Conservation (phyloP, 2,888 invertebrate genomes). For the Trichopria drosophilae region DNA sequence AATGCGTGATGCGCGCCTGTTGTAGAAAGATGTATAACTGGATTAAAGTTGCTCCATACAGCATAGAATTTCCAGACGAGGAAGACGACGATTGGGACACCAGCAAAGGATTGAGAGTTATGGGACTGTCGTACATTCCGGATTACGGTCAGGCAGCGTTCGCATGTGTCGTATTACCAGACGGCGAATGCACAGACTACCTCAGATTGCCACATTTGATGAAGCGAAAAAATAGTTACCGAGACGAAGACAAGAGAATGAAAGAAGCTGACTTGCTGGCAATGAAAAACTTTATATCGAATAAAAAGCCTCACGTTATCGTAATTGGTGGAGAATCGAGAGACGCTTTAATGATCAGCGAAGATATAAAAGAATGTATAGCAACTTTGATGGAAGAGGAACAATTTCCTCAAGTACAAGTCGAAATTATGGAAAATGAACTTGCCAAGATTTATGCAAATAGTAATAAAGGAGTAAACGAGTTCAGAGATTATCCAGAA, state of each 20-base stretch:
- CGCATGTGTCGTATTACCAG: conserved; percentile 81
- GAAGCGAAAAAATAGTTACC: conserved; percentile 76
- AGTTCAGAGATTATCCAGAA: conserved; percentile 92
- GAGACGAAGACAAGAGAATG: conserved; percentile 68
- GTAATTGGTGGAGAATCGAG: conserved; percentile 89
- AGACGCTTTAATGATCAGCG: conserved; percentile 79
- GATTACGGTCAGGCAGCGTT: conserved; percentile 85
- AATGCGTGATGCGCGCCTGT: conserved; percentile 80
- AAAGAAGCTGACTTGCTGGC: conserved; percentile 71
- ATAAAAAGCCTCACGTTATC: conserved; percentile 92
- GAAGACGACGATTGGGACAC: conserved; percentile 93
- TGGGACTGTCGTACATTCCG: conserved; percentile 87
- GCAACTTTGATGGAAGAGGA: conserved; percentile 78
- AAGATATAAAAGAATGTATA: conserved; percentile 76
- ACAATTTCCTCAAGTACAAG: conserved; percentile 82
- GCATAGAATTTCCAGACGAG: conserved; percentile 73
- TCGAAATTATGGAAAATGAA: conserved; percentile 93
- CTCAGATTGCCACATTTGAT: conserved; percentile 84
- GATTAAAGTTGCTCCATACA: conserved; percentile 87
- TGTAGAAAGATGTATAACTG: conserved; percentile 86
- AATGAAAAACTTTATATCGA: conserved; percentile 78
- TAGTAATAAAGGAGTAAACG: conserved; percentile 78
- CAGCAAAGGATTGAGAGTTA: conserved; percentile 78
- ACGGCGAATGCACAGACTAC: conserved; percentile 92
- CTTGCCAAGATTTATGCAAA: conserved; percentile 90